phyloP scores from a whole-genome alignment of 1,140 invertebrate genomes.

The Trichonephila clavipes region DNA sequence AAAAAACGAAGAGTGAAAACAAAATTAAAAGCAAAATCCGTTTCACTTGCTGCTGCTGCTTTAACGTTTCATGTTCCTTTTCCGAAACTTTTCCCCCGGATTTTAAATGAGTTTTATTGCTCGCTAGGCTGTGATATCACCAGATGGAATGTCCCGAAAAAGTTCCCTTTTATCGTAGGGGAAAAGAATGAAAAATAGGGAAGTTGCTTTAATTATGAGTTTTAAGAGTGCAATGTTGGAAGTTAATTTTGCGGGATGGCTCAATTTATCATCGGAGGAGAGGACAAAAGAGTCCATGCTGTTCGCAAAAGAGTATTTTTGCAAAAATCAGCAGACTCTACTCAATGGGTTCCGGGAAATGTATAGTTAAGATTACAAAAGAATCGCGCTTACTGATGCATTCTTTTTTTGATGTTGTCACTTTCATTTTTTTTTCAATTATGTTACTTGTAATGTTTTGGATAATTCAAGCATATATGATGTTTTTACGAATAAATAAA shows the following conservation, averaged over 20 bases:
- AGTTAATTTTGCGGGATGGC: constrained; percentile 56
- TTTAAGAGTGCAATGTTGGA: constrained; percentile 13
- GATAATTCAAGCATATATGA: not conserved
- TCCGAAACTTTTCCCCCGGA: constrained; percentile 16
- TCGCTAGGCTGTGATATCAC: constrained; percentile 47
- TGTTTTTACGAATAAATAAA: not conserved
- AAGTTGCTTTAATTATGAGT: constrained; percentile 56
- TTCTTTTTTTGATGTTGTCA: not conserved
- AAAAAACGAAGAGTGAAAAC: not conserved
- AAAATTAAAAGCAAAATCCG: constrained; percentile 52
- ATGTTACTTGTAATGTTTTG: not conserved
- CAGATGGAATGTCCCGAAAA: constrained; percentile 45
- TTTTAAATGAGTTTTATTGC: constrained; percentile 64
- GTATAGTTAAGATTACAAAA: not conserved
- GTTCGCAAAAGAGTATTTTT: not conserved
- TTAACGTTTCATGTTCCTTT: constrained; percentile 35
- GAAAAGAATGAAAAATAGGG: constrained; percentile 25
- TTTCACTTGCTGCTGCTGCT: constrained; percentile 36
- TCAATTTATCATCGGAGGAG: constrained; percentile 27
- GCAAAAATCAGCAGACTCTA: not conserved
- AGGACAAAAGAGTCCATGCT: not conserved
- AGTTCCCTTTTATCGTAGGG: constrained; percentile 38
- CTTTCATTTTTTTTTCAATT: not conserved
- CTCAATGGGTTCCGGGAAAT: not conserved
- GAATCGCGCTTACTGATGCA: not conserved